Conservation (phyloP, 1,140 invertebrate genomes). For the Heliconius hermathena region DNA sequence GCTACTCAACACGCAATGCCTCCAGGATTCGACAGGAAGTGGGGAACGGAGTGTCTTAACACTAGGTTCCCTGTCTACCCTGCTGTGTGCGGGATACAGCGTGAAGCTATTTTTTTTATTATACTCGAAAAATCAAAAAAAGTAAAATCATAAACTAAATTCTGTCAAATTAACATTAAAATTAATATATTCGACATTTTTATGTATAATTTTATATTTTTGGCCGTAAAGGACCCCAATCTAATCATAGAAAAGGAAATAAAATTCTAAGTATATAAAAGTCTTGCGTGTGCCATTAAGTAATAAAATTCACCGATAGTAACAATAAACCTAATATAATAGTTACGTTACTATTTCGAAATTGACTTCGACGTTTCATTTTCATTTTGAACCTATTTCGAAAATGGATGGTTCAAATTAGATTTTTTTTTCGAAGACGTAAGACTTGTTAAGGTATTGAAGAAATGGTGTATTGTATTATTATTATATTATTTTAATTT, state of each 20-base stretch:
- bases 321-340: slow-evolving; percentile 27
- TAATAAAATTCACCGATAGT: slow-evolving; percentile 23
- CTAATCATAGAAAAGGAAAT: slow-evolving; percentile 29
- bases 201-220: background rate
- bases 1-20: too few relatives aligned
- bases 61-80: too few relatives aligned
- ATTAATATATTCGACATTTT: slow-evolving; percentile 3
- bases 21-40: too few relatives aligned
- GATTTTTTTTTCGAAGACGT: background rate
- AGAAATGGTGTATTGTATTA: too few relatives aligned
- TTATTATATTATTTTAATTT: too few relatives aligned
- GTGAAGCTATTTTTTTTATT: too few relatives aligned
- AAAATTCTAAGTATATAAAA: slow-evolving; percentile 24
- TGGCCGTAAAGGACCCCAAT: background rate
- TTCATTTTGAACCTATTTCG: slow-evolving; percentile 16
- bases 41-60: too few relatives aligned
- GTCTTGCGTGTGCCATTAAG: slow-evolving; percentile 29
- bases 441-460: too few relatives aligned
- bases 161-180: background rate
- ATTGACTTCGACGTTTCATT: slow-evolving; percentile 20
- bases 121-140: too few relatives aligned
- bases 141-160: background rate
- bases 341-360: slow-evolving; percentile 29
- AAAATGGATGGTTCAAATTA: background rate
- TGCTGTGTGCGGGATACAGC: too few relatives aligned